Base-by-base conservation (phyloP, 2,113 vertebrate species). In the Pelvicachromis taeniatus region DNA sequence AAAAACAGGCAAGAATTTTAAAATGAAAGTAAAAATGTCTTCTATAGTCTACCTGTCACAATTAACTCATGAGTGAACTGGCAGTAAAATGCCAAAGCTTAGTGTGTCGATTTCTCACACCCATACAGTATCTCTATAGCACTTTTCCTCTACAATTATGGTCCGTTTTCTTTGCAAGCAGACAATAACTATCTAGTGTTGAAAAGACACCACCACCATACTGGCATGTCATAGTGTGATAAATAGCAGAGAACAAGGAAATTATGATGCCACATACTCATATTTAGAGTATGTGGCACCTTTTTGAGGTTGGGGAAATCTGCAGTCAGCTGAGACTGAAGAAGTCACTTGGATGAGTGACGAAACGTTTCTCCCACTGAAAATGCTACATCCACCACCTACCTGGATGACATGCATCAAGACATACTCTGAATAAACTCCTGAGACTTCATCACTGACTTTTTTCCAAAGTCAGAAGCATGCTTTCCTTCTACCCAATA, bases 171-270 rank as follows among this genome's bases (percentile, higher is more conserved):
- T 82, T 87, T 80, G 84, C 56, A 84, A 70, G 80, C 63, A 78
- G 54, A 92, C 91, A 92, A 89, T 92, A 80, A 86, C 75, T 80
- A 83, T 82, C 88, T 91, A 92, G 87, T 90, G 78, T 77, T 90
- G 65, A 92, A 90, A 92, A 88, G 89, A 89, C 79, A 65, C 19
- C 12, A 13, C 56, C 84, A 77, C 53, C 40, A 42, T 17, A 53
- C 77, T 85, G 80, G 50, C 45, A 83, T 83, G 54, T 84, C 78
- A 82, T 9, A 82, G 42, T 59, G 23, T 85, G 54, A 65, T 54
- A 29, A 73, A 86, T 68, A 2, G 31, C 40, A 38, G 17, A 81
- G 85, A 80, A 86, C 59, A 82, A 68, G 38, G 2, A 81, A 73
- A 48, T 38, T 54, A 10, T 10, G 38, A 38, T 38, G 38, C 38